Evolutionary conservation across 2,113 vertebrate genomes (phyloP).

Genomic region (Fregetta grallaria): DNA sequence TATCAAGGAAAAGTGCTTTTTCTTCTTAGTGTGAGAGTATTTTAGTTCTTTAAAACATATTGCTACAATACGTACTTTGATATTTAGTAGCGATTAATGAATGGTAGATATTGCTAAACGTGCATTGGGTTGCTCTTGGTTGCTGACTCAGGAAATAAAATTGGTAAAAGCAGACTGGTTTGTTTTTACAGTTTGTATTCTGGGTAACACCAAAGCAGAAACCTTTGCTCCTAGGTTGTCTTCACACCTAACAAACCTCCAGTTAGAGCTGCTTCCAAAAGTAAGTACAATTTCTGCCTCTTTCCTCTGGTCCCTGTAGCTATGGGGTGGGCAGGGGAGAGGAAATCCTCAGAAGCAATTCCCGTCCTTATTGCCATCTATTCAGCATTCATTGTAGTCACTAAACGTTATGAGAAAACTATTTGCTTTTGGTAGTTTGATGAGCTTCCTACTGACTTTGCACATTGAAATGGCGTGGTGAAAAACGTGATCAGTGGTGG

Average conservation of each 20-base stretch:
- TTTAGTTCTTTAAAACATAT: not conserved
- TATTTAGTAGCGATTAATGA: not conserved
- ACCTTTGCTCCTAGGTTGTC: not conserved
- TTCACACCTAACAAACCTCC: not conserved
- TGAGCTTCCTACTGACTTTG: not conserved
- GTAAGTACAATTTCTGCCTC: not conserved
- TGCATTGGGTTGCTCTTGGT: not conserved
- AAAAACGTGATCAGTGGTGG: not conserved
- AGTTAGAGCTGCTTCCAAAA: not conserved
- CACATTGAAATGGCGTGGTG: not conserved
- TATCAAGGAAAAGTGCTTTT: not conserved
- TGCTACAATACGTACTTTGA: fast-evolving
- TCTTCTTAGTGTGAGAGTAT: not conserved
- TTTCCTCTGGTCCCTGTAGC: not conserved
- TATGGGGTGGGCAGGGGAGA: not conserved
- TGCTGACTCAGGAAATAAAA: not conserved
- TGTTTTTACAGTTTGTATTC: not conserved
- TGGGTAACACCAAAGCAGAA: fast-evolving
- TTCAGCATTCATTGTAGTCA: not conserved
- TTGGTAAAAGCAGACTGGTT: not conserved
- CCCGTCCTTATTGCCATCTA: not conserved
- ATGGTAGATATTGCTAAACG: not conserved
- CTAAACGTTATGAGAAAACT: not conserved
- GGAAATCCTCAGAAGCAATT: not conserved
- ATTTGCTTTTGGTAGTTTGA: not conserved